phyloP scores from a whole-genome alignment of 2,113 vertebrate species.

The Melanocharis versteri region DNA sequence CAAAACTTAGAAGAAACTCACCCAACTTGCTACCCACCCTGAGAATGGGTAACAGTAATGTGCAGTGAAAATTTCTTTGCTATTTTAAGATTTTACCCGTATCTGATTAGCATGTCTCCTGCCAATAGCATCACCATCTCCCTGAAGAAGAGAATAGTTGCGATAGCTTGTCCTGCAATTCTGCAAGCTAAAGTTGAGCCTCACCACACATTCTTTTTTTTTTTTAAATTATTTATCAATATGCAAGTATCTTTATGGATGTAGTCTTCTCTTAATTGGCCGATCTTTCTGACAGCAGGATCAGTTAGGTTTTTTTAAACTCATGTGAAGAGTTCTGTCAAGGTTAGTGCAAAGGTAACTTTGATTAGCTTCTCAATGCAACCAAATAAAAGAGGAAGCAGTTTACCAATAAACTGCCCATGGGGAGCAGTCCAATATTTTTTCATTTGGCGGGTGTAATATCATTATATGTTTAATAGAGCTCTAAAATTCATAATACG shows the following conservation, averaged over 20 bases:
- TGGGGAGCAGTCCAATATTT: not conserved
- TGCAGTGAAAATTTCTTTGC: not conserved
- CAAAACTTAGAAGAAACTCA: not conserved
- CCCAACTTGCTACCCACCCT: not conserved
- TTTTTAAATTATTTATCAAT: not conserved
- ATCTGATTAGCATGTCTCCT: not conserved
- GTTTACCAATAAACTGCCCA: not conserved
- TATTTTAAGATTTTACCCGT: not conserved
- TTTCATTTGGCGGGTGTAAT: not conserved
- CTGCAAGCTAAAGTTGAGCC: not conserved
- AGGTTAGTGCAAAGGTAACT: not conserved
- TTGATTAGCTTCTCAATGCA: not conserved
- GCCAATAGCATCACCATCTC: not conserved
- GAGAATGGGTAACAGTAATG: not conserved
- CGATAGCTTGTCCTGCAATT: not conserved
- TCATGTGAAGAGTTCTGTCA: not conserved
- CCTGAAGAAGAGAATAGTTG: not conserved
- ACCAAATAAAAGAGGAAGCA: not conserved
- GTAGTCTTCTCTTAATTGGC: not conserved
- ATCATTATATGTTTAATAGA: not conserved
- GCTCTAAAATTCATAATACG: not conserved
- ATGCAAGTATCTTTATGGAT: not conserved
- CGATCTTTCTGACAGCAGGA: not conserved
- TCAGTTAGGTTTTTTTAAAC: not conserved
- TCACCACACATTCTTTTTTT: rapidly evolving